A percentile compares a stretch with the other conserved stretches of the same genome.
These are phyloP conservation scores for Brachyrhaphis roseni DNA, from an alignment of 2,797 vertebrate genomes.

Conservation along the genomic window DNA sequence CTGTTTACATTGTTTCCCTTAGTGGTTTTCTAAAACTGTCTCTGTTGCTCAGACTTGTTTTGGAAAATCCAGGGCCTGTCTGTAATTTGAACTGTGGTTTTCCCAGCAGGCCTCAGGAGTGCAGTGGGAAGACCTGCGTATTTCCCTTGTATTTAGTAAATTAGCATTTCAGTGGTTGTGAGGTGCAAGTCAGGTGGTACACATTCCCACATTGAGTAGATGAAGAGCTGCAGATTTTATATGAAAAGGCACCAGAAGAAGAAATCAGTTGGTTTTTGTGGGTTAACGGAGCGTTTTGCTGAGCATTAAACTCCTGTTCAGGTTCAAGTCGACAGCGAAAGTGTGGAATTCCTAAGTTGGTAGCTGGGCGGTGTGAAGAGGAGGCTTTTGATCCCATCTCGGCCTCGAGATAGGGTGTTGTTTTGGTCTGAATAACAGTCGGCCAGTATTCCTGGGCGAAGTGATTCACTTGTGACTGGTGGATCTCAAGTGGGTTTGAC, in stretches of 20 bases:
- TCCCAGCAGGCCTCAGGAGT: conserved; percentile 38
- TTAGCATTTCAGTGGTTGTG: conserved; percentile 15
- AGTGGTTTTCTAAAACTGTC: conserved; percentile 59
- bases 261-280: conserved; percentile 23
- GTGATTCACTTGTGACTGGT: conserved; percentile 64
- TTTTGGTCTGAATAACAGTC: conserved; percentile 42
- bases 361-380: conserved; percentile 1
- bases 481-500: conserved; percentile 52
- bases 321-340: conserved; percentile 2
- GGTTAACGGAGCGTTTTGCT: conserved; percentile 1
- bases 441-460: conserved; percentile 45
- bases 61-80: conserved; percentile 70
- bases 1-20: conserved; percentile 66
- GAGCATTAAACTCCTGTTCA: neutral
- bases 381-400: conserved; percentile 16
- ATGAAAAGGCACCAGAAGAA: conserved; percentile 17
- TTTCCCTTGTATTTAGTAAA: conserved; percentile 8
- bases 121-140: conserved; percentile 25
- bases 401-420: conserved; percentile 29
- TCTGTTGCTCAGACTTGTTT: conserved; percentile 63
- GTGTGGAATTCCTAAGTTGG: conserved; percentile 20
- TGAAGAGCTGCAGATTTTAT: neutral
- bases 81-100: conserved; percentile 69
- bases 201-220: neutral
- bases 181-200: neutral